Base-by-base conservation (phyloP, 2,113 vertebrate species). In the Siniperca knerii region DNA sequence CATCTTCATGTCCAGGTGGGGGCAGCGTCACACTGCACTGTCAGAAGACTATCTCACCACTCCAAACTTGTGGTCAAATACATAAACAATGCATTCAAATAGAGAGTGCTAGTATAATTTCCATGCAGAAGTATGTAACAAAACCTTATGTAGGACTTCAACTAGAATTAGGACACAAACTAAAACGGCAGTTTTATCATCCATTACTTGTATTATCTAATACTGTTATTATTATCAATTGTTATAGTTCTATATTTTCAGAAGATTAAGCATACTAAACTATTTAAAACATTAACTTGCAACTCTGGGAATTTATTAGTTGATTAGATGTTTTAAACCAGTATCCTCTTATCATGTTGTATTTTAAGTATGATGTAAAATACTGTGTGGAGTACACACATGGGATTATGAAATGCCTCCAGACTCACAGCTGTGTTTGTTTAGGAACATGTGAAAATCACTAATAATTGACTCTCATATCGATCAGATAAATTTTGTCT, bases 11-110 rank as follows among this genome's bases (percentile, higher is more conserved):
- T 6, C 95, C 94, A 95, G 91, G 68, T 92, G 95, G 92, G 92
- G 94, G 94, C 92, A 91, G 90, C 81, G 87, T 95, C 78, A 86
- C 84, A 72, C 92, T 84, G 82, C 58, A 78, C 58, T 66, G 65
- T 5, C 2, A 4, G 21, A 57, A 23, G 33, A 64, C 21, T 9
- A 4, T 48, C 48, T 35, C 46, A 13, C 33, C 48, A 8, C 16
- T 40, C 25, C 8, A 20, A 29, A 52, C 40, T 35, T 46, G 21
- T 42, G 52, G 10, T 58, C 61, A 69, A 25, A 69, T 21, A 21
- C 29, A 58, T 25, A 8, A 60, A 33, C 4, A 61, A 42, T 23
- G 20, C 29, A 46, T 15, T 23, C n/a, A 21, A 29, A 71, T 13
- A 37, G 16, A 46, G 9, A 54, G 1, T 8, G 40, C 8, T 15